Conservation (phyloP, 2,888 invertebrate genomes). For the Ophion obscuratus region DNA sequence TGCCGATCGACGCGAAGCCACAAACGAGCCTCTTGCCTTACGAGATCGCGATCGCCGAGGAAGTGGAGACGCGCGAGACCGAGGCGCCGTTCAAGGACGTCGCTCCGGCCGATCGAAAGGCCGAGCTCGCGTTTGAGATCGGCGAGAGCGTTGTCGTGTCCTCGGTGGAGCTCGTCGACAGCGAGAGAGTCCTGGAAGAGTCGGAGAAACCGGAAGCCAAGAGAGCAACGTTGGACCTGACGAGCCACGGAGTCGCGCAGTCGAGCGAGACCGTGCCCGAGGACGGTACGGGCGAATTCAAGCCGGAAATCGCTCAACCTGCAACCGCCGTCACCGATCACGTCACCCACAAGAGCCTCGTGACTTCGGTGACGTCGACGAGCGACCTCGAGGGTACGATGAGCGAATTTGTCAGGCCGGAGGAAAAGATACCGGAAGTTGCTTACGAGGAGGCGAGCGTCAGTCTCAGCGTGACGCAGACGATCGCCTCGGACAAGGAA, state of each 20-base stretch:
- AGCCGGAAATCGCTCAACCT: constrained; percentile 81
- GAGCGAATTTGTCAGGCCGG: constrained; percentile 78
- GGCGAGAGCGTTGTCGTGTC: constrained; percentile 78
- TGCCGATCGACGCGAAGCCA: constrained; percentile 71
- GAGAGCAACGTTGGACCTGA: constrained; percentile 81
- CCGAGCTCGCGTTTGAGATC: constrained; percentile 81
- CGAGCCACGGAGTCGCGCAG: constrained; percentile 82
- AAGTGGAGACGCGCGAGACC: constrained; percentile 78
- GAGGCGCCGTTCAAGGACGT: constrained; percentile 83
- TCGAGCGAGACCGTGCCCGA: constrained; percentile 80
- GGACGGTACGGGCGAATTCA: constrained; percentile 76
- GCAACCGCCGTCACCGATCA: constrained; percentile 86
- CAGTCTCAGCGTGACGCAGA: constrained; percentile 86
- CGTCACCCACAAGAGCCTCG: constrained; percentile 85
- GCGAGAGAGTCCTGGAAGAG: constrained; percentile 75
- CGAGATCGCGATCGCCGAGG: constrained; percentile 77
- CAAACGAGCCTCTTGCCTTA: constrained; percentile 76
- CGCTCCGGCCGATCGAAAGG: constrained; percentile 85
- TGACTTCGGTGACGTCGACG: constrained; percentile 82
- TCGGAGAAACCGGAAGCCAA: constrained; percentile 77
- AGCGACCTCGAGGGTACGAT: constrained; percentile 79
- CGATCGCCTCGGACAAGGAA: constrained; percentile 84
- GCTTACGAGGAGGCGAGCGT: constrained; percentile 82
- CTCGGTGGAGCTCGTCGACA: constrained; percentile 75
- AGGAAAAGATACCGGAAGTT: constrained; percentile 77